Evolutionary conservation across 2,113 vertebrate species (phyloP).

Genomic region (Pseudonaja textilis): DNA sequence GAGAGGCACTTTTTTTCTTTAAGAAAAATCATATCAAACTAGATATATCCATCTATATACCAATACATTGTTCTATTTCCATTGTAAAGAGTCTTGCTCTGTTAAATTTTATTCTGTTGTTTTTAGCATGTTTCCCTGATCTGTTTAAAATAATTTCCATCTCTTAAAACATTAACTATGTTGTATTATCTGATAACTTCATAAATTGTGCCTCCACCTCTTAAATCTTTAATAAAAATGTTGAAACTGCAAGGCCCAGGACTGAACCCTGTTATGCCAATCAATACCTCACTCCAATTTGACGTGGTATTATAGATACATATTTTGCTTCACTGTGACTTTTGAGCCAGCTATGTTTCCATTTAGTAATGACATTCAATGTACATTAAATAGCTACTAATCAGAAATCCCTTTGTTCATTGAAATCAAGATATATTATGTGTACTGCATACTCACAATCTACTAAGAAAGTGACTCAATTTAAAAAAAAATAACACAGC

Average conservation of each 20-base stretch:
- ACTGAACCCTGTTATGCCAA: neutral
- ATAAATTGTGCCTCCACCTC: neutral
- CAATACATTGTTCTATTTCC: neutral
- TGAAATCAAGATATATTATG: neutral
- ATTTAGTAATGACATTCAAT: neutral
- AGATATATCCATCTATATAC: neutral
- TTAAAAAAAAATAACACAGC: neutral
- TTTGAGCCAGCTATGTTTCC: neutral
- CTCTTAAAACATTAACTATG: neutral
- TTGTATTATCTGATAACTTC: neutral
- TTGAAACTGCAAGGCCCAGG: neutral
- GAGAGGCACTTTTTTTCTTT: too few species aligned
- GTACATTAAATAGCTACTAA: neutral
- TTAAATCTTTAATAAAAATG: neutral
- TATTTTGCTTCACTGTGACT: neutral
- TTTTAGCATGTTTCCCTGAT: neutral
- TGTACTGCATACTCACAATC: neutral
- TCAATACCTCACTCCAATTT: neutral
- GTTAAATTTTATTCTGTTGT: neutral
- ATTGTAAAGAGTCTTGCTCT: neutral
- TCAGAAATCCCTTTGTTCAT: neutral
- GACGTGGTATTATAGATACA: neutral
- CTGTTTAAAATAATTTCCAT: neutral
- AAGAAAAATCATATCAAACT: neutral
- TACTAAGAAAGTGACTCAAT: neutral